Conservation (phyloP, 1,140 invertebrate species). For the Oppia nitens region DNA sequence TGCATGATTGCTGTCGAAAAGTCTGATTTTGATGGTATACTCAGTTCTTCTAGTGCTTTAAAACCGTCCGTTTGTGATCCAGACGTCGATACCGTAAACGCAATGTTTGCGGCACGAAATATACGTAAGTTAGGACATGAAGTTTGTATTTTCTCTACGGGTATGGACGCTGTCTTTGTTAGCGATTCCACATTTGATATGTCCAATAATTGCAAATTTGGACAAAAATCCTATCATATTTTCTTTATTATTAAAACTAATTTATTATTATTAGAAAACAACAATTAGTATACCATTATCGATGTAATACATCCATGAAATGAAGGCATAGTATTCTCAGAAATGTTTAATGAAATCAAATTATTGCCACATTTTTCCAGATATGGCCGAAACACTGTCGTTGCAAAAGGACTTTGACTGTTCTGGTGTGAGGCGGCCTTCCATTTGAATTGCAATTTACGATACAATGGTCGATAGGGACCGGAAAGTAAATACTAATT, state of each 20-base stretch:
- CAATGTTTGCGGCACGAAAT: slow-evolving; percentile 11
- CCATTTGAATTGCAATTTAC: not conserved
- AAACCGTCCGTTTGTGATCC: not conserved
- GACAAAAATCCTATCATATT: slow-evolving; percentile 35
- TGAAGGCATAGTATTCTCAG: slow-evolving; percentile 13
- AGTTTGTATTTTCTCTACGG: slow-evolving; percentile 11
- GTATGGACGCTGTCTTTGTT: not conserved
- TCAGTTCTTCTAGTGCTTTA: slow-evolving; percentile 11
- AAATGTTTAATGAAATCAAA: slow-evolving; percentile 5
- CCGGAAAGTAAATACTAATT: slow-evolving; percentile 6
- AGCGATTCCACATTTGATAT: slow-evolving; percentile 11
- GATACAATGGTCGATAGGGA: not conserved
- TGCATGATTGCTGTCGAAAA: not conserved
- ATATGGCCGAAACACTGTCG: not conserved
- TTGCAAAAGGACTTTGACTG: slow-evolving; percentile 8
- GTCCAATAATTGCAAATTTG: slow-evolving; percentile 9
- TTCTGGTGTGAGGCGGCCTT: slow-evolving; percentile 4
- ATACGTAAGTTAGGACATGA: slow-evolving; percentile 9
- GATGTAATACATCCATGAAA: not conserved
- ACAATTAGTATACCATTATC: slow-evolving; percentile 14
- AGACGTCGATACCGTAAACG: not conserved
- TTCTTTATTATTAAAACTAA: not conserved
- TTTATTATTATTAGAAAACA: slow-evolving; percentile 19
- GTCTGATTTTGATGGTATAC: slow-evolving; percentile 8
- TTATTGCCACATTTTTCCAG: slow-evolving; percentile 3